Evolutionary conservation across 1,140 invertebrate species (phyloP), one percentile per base, ranked within the genome.

Genomic region (Solenopsis invicta): DNA sequence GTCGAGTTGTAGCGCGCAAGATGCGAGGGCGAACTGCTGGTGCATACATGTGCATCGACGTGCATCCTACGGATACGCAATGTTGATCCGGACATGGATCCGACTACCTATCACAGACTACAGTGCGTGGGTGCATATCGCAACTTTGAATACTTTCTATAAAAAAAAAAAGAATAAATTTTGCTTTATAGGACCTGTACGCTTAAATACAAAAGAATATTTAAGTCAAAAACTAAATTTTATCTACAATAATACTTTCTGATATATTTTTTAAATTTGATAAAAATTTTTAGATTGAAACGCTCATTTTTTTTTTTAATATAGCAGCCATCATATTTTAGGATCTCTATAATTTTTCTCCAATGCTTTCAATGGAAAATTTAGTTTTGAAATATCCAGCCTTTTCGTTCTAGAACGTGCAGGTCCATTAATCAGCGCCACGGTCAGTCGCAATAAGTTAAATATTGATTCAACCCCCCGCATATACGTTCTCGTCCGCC

Each of bases 381-480:
- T 81, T 37, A 59, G 18, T 67, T 86, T 66, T 29, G 13, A 67
- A 84, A 89, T 67, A 67, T 12, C 13, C 18, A 24, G 52, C 37
- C 37, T 78, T 89, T 87, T 87, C 72, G 16, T 61, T 24, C 37
- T 16, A 12, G 54, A 52, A 41, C 16, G 54, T 21, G 21, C 8
- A 2, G 18, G n/a, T 78, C 72, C 89, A 90, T 90, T 91, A 92
- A 92, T 93, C 91, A 92, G 48, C 37, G 54, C 54, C 18, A 18
- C 48, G 76, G 74, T 86, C 91, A 81, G 89, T 91, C 80, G 89
- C 74, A 87, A 92, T 94, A 90, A 94, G 94, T 94, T 93, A 89
- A 93, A 93, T 93, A 94, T 93, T 93, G 91, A 93, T 90, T 91
- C 87, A 91, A 89, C 84, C 85, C 88, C 75, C 86, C 77, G 84